Base-by-base conservation (phyloP, 2,797 vertebrate species). In the Pampus argenteus region DNA sequence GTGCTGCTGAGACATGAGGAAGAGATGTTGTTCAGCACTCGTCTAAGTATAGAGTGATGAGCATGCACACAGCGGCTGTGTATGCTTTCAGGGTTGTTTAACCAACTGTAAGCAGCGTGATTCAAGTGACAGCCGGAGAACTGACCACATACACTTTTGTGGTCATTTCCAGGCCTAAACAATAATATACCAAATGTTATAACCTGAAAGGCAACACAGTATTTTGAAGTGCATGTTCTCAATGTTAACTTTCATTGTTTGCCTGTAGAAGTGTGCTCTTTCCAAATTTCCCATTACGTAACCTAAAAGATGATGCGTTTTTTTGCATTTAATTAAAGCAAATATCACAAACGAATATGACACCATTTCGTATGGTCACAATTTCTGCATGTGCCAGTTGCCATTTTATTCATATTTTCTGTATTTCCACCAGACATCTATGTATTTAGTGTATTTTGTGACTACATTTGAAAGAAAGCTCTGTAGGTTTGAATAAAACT, bases 31-130 rank as follows among this genome's bases (percentile, higher is more conserved):
- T 49, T 38, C 15, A 65, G 31, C 38, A 44, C 18, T 28, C 17
- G 14, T 69, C 15, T 28, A 52, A 52, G 29, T 64, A 51, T 14
- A 54, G 26, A 29, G 14, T 45, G 31, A 60, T 49, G 51, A 52
- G 29, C 15, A 31, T 10, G 20, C 18, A 40, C 25, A 23, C 23
- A 57, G 11, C 1, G 8, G 23, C 29, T 59, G 20, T 4, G 15
- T 57, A 9, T 25, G 20, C n/a, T 50, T 47, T 47, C 20, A 13
- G 31, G 50, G 50, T 44, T 50, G 22, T 31, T 61, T 25, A 10
- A 38, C 13, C 48, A 18, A n/a, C 29, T 26, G 22, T 40, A 36
- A 66, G 42, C 20, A 54, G 42, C 18, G 11, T 34, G 9, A n/a
- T 45, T 44, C 5, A 18, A 2, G 28, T 64, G 20, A 63, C 9